Conservation (phyloP, 2,888 invertebrate genomes). For the Leptopilina myrica region DNA sequence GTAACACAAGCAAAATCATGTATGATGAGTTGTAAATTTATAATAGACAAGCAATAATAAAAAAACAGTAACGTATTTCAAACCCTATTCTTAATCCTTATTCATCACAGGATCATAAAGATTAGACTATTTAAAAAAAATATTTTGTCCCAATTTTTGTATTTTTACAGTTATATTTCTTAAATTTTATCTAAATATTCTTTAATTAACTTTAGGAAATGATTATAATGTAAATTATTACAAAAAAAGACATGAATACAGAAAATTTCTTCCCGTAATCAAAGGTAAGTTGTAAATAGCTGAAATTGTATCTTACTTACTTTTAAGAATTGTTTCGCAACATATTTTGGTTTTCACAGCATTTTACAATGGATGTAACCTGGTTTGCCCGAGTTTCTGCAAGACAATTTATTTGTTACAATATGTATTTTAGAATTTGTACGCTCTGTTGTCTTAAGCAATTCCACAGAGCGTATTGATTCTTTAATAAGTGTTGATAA, state of each 20-base stretch:
- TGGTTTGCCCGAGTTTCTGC: neutral
- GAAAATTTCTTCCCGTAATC: neutral
- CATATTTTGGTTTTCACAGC: neutral
- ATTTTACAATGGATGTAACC: neutral
- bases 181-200: too few relatives aligned
- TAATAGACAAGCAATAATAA: constrained; percentile 72
- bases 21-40: constrained; percentile 75
- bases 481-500: constrained; percentile 76
- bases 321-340: neutral
- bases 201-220: too few relatives aligned
- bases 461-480: constrained; percentile 78
- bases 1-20: constrained; percentile 70
- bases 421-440: constrained; percentile 79
- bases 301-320: neutral
- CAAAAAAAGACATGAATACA: neutral
- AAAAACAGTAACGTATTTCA: constrained; percentile 45
- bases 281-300: neutral
- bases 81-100: neutral
- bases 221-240: neutral
- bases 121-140: neutral
- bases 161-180: too few relatives aligned
- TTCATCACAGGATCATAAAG: neutral
- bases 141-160: too few relatives aligned
- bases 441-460: constrained; percentile 78
- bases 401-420: constrained; percentile 60